These are phyloP conservation scores for Penelope pileata DNA, from an alignment of 2,113 vertebrate genomes.

Conservation along the genomic window DNA sequence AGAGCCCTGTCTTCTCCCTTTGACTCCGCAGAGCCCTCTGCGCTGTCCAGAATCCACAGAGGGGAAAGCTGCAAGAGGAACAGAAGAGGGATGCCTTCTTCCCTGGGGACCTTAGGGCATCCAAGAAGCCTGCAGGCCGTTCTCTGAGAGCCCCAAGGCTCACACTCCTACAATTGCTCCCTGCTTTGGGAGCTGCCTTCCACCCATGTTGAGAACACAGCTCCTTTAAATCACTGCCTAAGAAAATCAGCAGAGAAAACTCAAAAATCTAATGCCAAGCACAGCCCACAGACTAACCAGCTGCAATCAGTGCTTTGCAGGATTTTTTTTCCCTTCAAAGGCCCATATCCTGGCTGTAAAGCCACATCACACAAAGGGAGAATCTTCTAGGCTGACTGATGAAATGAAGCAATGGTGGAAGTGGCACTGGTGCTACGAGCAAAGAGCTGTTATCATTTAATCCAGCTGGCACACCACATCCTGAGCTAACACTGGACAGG, in stretches of 20 bases:
- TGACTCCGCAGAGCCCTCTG: neutral
- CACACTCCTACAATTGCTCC: neutral
- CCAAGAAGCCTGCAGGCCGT: neutral
- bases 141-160: neutral
- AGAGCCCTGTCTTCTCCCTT: neutral
- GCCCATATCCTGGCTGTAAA: neutral
- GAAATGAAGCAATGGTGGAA: neutral
- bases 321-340: neutral
- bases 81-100: neutral
- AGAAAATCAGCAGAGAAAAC: neutral
- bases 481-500: neutral
- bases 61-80: neutral
- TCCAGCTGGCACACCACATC: neutral
- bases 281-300: neutral
- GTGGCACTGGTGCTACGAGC: neutral
- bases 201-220: neutral
- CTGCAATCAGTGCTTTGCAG: neutral
- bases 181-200: neutral
- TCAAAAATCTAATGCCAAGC: neutral
- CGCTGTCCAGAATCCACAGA: neutral
- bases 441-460: neutral
- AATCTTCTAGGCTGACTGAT: neutral
- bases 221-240: neutral
- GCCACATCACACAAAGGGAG: neutral
- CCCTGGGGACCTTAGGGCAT: too few species aligned